Conservation (phyloP, 2,113 vertebrate species). For the Solea solea region DNA sequence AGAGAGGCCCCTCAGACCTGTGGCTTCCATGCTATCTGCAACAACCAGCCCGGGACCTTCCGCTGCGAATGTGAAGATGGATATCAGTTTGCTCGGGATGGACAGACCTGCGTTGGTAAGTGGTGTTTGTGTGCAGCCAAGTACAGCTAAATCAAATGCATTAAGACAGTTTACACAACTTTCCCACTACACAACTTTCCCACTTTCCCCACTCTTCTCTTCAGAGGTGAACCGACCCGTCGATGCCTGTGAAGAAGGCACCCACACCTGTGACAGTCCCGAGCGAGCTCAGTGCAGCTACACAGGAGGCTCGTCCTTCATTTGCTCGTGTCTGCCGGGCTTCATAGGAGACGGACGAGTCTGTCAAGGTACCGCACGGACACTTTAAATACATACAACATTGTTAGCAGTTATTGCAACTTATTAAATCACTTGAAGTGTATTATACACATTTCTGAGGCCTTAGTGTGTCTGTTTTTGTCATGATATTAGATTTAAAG, state of each 20-base stretch:
- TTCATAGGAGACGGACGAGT: constrained; percentile 86
- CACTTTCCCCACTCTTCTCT: constrained; percentile 7
- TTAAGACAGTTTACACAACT: too few species aligned
- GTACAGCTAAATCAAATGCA: background rate
- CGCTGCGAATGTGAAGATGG: constrained; percentile 91
- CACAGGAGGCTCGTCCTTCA: constrained; percentile 82
- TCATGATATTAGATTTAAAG: background rate
- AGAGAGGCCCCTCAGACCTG: constrained; percentile 83
- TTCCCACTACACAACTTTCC: background rate
- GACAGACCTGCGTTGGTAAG: constrained; percentile 87
- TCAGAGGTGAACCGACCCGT: constrained; percentile 73
- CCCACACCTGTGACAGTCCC: constrained; percentile 87
- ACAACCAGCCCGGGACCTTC: constrained; percentile 93
- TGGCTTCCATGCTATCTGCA: constrained; percentile 86
- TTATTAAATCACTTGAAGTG: background rate
- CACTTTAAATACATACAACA: background rate
- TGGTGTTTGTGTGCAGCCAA: constrained; percentile 23
- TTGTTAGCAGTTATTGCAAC: background rate
- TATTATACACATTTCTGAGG: too few species aligned
- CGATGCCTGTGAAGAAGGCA: constrained; percentile 84
- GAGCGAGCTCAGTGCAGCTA: constrained; percentile 89
- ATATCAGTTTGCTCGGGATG: constrained; percentile 86
- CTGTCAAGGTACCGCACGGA: constrained; percentile 82
- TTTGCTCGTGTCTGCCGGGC: constrained; percentile 88
- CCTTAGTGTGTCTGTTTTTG: too few species aligned